Evolutionary conservation across 2,797 vertebrate genomes (phyloP).

Genomic region (Myioborus miniatus): DNA sequence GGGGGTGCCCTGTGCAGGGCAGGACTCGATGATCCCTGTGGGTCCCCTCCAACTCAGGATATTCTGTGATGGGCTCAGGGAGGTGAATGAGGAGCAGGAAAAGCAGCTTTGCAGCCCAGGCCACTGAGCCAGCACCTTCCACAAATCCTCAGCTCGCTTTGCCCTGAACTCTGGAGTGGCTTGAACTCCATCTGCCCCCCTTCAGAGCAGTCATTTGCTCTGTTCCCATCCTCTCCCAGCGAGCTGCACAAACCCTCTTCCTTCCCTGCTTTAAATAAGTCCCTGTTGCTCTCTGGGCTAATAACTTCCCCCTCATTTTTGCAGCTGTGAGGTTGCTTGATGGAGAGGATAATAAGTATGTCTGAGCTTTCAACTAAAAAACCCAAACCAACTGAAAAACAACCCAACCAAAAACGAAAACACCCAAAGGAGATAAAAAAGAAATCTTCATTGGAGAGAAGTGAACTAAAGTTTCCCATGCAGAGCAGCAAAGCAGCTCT

Average conservation of each 20-base stretch:
- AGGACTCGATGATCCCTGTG: neutral
- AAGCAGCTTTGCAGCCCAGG: neutral
- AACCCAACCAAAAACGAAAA: neutral
- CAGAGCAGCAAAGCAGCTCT: conserved; percentile 18
- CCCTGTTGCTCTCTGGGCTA: neutral
- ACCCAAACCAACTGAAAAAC: neutral
- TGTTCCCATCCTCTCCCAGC: neutral
- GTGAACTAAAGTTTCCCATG: conserved; percentile 20
- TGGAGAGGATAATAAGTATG: neutral
- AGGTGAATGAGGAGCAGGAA: neutral
- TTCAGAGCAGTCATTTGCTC: neutral
- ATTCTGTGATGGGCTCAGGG: neutral
- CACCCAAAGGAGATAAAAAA: conserved; percentile 8
- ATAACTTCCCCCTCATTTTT: neutral
- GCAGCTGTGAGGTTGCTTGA: neutral
- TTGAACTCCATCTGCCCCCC: neutral
- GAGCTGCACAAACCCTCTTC: neutral
- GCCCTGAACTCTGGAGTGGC: neutral
- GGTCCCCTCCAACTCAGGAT: neutral
- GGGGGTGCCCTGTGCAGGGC: neutral
- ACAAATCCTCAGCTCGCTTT: neutral
- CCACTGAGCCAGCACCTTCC: neutral
- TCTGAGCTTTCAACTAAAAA: neutral
- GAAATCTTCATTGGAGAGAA: conserved; percentile 6
- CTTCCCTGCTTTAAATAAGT: neutral